These are phyloP conservation scores for Eriocheir sinensis DNA, from an alignment of 1,140 invertebrate genomes.

Conservation along the genomic window DNA sequence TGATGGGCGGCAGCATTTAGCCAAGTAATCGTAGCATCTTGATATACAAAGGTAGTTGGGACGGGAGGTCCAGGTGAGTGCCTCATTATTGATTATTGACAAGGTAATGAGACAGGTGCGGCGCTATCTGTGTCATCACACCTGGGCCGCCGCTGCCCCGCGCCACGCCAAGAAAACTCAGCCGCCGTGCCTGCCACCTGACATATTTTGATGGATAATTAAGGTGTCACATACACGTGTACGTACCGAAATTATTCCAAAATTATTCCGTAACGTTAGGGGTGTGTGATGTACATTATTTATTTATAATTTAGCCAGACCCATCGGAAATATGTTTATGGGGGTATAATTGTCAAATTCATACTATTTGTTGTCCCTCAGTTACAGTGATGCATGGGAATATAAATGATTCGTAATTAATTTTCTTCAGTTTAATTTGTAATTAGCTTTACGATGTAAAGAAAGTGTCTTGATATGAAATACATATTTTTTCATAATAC, in stretches of 20 bases:
- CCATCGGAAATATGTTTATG: background rate
- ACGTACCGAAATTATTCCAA: slow-evolving; percentile 26
- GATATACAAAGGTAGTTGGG: slow-evolving; percentile 21
- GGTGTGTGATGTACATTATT: slow-evolving; percentile 15
- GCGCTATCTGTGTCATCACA: slow-evolving; percentile 47
- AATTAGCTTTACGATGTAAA: too few relatives aligned
- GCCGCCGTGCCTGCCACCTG: slow-evolving; percentile 35
- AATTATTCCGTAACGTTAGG: background rate
- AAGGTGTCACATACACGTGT: slow-evolving; percentile 11
- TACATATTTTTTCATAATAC: too few relatives aligned
- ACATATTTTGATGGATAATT: slow-evolving; percentile 57
- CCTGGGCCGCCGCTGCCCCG: background rate
- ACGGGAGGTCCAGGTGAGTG: slow-evolving; percentile 37
- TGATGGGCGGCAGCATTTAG: background rate
- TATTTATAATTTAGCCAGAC: slow-evolving; percentile 17
- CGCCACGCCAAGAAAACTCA: slow-evolving; percentile 18
- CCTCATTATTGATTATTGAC: slow-evolving; percentile 56
- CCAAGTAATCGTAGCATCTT: slow-evolving; percentile 40
- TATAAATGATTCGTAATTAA: too few relatives aligned
- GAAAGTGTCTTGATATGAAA: too few relatives aligned
- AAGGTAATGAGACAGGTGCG: slow-evolving; percentile 42
- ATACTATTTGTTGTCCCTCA: background rate
- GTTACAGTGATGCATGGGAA: background rate
- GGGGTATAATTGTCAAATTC: slow-evolving; percentile 6
- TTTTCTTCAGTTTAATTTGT: too few relatives aligned